Evolutionary conservation across 2,888 invertebrate species (phyloP).

Genomic region (Lasioglossum lativentre): DNA sequence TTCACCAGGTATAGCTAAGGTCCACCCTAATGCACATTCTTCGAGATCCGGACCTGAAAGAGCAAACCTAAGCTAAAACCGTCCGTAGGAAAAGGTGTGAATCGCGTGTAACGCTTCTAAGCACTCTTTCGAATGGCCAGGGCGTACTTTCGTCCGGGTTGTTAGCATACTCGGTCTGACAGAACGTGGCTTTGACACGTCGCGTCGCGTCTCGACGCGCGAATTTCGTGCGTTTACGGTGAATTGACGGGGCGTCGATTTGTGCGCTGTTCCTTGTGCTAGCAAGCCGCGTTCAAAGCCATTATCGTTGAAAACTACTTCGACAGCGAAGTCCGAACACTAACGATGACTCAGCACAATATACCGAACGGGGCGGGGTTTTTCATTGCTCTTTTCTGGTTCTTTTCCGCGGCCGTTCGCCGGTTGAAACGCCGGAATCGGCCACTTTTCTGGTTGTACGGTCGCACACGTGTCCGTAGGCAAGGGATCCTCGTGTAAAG

Average conservation of each 20-base stretch:
- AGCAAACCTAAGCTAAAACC: neutral
- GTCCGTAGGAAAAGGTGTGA: neutral
- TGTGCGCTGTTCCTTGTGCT: neutral
- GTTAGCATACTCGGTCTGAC: neutral
- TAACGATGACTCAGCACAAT: constrained; percentile 59
- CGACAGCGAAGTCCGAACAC: constrained; percentile 31
- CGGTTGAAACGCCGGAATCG: constrained; percentile 57
- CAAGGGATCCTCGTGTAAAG: constrained; percentile 54
- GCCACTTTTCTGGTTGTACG: constrained; percentile 61
- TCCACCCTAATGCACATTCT: neutral
- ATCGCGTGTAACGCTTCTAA: neutral
- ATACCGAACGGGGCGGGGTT: constrained; percentile 47
- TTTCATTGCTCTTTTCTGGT: constrained; percentile 37
- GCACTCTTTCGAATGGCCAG: neutral
- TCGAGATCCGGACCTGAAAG: neutral
- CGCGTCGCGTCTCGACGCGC: neutral
- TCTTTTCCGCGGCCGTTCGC: constrained; percentile 36
- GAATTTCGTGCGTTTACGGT: neutral
- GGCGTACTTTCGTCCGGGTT: neutral
- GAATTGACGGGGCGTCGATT: neutral
- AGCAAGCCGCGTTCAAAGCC: constrained; percentile 47
- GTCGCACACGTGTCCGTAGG: constrained; percentile 41
- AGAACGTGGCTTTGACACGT: neutral
- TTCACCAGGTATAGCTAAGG: too few relatives aligned
- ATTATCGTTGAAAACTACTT: constrained; percentile 66